Evolutionary conservation across 2,113 vertebrate species (phyloP).

Genomic region (Campylomormyrus tamandua): DNA sequence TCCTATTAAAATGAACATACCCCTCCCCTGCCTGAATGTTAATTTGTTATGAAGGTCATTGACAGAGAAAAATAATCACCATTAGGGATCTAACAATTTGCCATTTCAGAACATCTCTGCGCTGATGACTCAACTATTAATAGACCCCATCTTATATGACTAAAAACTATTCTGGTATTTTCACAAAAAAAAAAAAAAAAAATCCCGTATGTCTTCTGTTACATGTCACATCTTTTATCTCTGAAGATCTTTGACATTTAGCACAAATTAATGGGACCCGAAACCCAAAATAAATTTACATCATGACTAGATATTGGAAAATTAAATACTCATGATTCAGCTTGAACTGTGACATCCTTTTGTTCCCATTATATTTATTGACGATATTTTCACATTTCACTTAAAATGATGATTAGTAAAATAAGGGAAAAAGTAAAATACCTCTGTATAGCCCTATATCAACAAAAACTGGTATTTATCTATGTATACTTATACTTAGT

Average conservation of each 20-base stretch:
- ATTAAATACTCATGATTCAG: slow-evolving; percentile 40
- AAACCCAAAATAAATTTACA: slow-evolving; percentile 40
- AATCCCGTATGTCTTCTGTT: slow-evolving; percentile 31
- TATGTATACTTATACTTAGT: background rate
- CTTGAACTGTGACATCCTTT: slow-evolving; percentile 17
- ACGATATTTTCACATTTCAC: slow-evolving; percentile 4
- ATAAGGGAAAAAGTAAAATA: background rate
- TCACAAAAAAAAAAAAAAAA: slow-evolving; percentile 37
- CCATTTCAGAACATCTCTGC: slow-evolving; percentile 66
- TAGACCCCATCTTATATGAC: slow-evolving; percentile 53
- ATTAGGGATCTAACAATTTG: slow-evolving; percentile 68
- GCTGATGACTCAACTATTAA: slow-evolving; percentile 60
- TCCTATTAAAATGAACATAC: slow-evolving; percentile 60
- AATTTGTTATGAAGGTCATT: slow-evolving; percentile 75
- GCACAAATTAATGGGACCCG: slow-evolving; percentile 41
- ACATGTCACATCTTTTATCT: slow-evolving; percentile 29
- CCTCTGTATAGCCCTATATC: slow-evolving; percentile 18
- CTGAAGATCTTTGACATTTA: slow-evolving; percentile 43
- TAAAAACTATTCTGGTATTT: slow-evolving; percentile 52
- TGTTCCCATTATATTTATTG: slow-evolving; percentile 12
- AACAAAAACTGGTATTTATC: slow-evolving; percentile 28
- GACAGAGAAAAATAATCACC: slow-evolving; percentile 68
- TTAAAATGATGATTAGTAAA: background rate
- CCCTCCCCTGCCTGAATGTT: slow-evolving; percentile 70
- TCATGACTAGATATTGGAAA: slow-evolving; percentile 42